Evolutionary conservation across 2,888 invertebrate species (phyloP), one percentile per base, ranked within the genome.

Genomic region (Yponomeuta malinellus): DNA sequence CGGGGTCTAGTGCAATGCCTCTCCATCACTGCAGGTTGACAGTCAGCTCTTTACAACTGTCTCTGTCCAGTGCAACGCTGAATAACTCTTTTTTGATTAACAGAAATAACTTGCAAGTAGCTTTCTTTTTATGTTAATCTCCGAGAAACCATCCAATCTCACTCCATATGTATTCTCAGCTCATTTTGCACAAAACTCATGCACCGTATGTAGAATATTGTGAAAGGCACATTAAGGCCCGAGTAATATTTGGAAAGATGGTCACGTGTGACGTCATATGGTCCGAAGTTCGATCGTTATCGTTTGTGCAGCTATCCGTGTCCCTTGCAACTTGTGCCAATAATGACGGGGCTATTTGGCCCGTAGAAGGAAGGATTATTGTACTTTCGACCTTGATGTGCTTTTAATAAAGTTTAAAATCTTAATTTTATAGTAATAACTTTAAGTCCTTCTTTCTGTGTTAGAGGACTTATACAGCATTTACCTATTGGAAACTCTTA

Each of bases 221-320:
- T 15, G 52, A 15, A 59, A 15, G 52, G 15, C 3, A 15, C 52
- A 59, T 59, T 15, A 59, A 12, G 52, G 12, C 15, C 52, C 6
- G 52, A 59, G 15, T 59, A 59, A 59, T 59, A 59, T 59, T 59
- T 59, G 52, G 52, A 59, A 59, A 59, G 52, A 59, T 59, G 52
- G 52, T 15, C 52, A 59, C 52, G 52, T 59, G 52, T 12, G 15
- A 59, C 52, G 52, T 59, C 52, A 59, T 59, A 9, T 59, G 52
- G 52, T 12, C 15, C 52, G 15, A 15, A 59, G 52, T 59, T 59
- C 52, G 52, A 59, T 59, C 52, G 52, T 59, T 59, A 59, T 59
- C 52, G 52, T 59, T 59, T 59, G 52, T 59, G 52, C 52, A 59
- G 52, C 52, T 15, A 15, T 15, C 15, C 15, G 52, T 59, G 15